Evolutionary conservation across 2,888 invertebrate genomes (phyloP).

Genomic region (Eretmocerus hayati): DNA sequence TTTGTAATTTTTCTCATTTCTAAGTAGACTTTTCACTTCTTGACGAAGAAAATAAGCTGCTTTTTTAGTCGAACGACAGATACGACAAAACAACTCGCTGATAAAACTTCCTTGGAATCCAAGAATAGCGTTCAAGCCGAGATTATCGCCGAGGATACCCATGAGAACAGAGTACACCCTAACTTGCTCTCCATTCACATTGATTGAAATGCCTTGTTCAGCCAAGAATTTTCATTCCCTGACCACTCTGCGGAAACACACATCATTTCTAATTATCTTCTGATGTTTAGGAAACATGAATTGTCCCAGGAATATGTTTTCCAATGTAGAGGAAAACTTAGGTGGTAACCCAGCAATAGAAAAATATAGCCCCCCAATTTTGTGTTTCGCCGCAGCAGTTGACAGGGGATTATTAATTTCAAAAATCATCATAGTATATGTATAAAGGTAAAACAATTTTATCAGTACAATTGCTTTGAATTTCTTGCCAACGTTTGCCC

Average conservation of each 20-base stretch:
- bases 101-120: not conserved
- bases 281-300: constrained; percentile 5
- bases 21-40: not conserved
- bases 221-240: not conserved
- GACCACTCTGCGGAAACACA: not conserved
- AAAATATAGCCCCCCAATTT: constrained; percentile 13
- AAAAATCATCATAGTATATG: constrained; percentile 15
- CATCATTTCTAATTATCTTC: not conserved
- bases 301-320: constrained; percentile 11
- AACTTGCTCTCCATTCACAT: not conserved
- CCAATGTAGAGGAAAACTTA: constrained; percentile 7
- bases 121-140: not conserved
- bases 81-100: not conserved
- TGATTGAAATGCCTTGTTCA: not conserved
- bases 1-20: not conserved
- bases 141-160: not conserved
- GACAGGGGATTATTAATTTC: constrained; percentile 11
- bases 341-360: constrained; percentile 11
- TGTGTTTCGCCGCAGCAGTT: constrained; percentile 9
- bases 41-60: not conserved
- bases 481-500: constrained; percentile 4
- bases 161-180: not conserved
- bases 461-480: constrained; percentile 4
- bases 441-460: constrained; percentile 15
- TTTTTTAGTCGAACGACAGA: not conserved